Conservation (phyloP, 2,113 vertebrate genomes). For the Strix aluco region DNA sequence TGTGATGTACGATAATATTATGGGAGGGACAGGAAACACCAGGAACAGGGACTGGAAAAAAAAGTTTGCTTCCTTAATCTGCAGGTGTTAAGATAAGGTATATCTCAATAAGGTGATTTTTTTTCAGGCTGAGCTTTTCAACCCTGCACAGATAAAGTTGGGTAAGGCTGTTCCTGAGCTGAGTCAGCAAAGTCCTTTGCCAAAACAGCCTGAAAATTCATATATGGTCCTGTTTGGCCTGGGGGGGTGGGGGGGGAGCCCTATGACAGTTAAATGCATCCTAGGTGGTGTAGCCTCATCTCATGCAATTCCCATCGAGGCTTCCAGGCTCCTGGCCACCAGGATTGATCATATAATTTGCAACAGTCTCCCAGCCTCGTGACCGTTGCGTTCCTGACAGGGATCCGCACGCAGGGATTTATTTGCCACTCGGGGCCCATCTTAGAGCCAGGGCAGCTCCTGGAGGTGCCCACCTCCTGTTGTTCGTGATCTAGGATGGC, state of each 20-base stretch:
- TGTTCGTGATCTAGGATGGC: too few species aligned
- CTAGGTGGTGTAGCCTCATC: not conserved
- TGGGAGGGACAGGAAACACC: not conserved
- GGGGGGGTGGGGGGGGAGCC: not conserved
- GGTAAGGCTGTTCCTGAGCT: not conserved
- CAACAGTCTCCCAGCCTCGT: not conserved
- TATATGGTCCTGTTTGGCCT: not conserved
- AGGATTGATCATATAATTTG: not conserved
- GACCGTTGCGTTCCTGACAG: not conserved
- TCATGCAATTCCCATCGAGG: not conserved
- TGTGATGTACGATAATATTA: not conserved
- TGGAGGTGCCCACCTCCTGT: not conserved
- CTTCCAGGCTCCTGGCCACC: not conserved
- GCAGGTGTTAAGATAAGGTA: not conserved
- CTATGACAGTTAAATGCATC: not conserved
- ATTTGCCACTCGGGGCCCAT: not conserved
- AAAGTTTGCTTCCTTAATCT: conserved; percentile 5
- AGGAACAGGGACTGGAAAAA: not conserved
- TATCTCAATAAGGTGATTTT: not conserved
- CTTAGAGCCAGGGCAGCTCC: not conserved
- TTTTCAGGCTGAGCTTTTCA: not conserved
- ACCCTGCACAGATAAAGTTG: not conserved
- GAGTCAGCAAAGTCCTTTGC: not conserved
- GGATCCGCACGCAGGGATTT: not conserved
- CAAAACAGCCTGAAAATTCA: not conserved